Evolutionary conservation across 1,140 invertebrate species (phyloP).

Genomic region (Akabosia matsudoensis): DNA sequence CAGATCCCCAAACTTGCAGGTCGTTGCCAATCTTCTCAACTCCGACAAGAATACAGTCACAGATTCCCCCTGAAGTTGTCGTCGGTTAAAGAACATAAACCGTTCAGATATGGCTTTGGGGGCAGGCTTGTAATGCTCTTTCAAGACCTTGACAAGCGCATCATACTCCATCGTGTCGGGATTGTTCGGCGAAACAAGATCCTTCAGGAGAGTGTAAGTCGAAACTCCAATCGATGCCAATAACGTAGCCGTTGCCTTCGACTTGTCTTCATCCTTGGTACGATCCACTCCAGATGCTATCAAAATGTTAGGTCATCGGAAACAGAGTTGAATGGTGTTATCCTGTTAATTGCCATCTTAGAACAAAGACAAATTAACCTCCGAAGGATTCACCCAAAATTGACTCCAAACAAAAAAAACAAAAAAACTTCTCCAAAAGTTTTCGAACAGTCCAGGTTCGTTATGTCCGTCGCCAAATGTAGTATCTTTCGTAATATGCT

Average conservation of each 20-base stretch:
- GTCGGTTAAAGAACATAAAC: slow-evolving; percentile 31
- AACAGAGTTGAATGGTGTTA: no score
- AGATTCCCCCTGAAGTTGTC: slow-evolving; percentile 30
- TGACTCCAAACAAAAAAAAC: no score
- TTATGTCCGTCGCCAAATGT: no score
- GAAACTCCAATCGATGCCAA: slow-evolving; percentile 2
- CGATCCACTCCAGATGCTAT: neutral
- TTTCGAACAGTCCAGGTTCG: no score
- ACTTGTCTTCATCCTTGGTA: neutral
- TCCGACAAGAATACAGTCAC: slow-evolving; percentile 33
- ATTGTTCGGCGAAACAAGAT: neutral
- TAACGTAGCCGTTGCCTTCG: neutral
- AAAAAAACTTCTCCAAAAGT: no score
- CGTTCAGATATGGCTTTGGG: slow-evolving; percentile 31
- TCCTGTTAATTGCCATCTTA: no score
- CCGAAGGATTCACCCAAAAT: no score
- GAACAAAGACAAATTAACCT: no score
- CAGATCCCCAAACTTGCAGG: slow-evolving; percentile 38
- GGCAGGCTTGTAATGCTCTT: slow-evolving; percentile 16
- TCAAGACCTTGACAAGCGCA: neutral
- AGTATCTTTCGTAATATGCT: no score
- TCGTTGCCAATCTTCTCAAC: slow-evolving; percentile 30
- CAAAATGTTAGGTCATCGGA: no score
- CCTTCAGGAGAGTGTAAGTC: neutral
- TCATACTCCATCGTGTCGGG: neutral